Evolutionary conservation across 2,113 vertebrate genomes (phyloP).

Genomic region (Neodon shergylaensis): DNA sequence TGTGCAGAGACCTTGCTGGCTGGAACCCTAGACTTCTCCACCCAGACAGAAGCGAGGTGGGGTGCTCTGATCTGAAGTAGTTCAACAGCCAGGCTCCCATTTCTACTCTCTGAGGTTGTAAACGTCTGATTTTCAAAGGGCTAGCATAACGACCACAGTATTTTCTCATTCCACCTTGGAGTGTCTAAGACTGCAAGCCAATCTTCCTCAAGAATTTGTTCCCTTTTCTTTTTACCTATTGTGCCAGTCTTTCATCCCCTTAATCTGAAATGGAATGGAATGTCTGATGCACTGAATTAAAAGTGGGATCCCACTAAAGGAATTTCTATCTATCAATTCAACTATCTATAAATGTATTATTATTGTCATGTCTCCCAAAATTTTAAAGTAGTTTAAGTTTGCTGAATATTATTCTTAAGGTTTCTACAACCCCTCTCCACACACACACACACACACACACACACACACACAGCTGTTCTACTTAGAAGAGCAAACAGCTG

Average conservation of each 20-base stretch:
- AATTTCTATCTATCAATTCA: not conserved
- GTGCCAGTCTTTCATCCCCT: not conserved
- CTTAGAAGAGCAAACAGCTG: slow-evolving; percentile 65
- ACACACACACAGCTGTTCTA: not conserved
- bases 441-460: not conserved
- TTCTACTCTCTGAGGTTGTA: not conserved
- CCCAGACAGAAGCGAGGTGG: not conserved
- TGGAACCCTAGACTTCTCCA: not conserved
- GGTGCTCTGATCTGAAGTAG: not conserved
- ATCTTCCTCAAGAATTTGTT: not conserved
- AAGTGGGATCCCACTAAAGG: not conserved
- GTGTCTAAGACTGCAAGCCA: not conserved
- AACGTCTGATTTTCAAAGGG: not conserved
- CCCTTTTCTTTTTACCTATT: not conserved
- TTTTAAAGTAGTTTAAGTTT: not conserved
- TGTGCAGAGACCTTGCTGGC: not conserved
- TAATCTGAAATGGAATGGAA: not conserved
- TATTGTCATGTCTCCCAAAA: not conserved
- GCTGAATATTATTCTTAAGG: not conserved
- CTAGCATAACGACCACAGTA: not conserved
- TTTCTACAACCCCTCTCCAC: not conserved
- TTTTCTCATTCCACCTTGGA: not conserved
- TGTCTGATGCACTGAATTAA: not conserved
- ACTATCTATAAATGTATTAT: not conserved
- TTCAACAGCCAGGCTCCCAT: not conserved